Percentiles rank a stretch among this genome's conserved stretches.
Conservation (phyloP, 92 coral and sea anemone genomes). For the Porites lobata region DNA sequence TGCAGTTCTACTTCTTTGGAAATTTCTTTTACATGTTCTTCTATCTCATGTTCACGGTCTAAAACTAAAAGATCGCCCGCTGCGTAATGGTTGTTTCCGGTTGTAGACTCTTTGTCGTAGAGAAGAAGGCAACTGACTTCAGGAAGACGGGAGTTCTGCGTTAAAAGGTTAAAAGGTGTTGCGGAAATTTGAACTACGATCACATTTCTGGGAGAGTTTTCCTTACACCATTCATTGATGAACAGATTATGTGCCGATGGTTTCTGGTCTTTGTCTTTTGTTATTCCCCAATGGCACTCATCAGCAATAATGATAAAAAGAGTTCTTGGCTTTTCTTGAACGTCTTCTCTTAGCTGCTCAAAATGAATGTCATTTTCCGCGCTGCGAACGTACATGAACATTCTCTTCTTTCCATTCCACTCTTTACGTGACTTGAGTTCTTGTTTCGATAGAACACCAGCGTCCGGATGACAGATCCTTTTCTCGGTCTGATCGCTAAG, state of each 20-base stretch:
- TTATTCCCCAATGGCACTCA: conserved; percentile 72
- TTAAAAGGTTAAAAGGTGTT: conserved; percentile 60
- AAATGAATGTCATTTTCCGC: conserved; percentile 34
- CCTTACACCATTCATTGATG: conserved; percentile 61
- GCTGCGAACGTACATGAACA: conserved; percentile 62
- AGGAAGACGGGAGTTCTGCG: conserved; percentile 60
- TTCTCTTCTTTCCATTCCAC: conserved; percentile 3
- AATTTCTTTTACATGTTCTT: neutral
- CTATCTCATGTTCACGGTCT: neutral
- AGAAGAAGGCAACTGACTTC: conserved; percentile 9
- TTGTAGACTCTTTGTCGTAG: neutral
- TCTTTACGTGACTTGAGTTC: conserved; percentile 22
- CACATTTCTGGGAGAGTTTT: conserved; percentile 47
- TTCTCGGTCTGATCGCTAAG: conserved; percentile 70
- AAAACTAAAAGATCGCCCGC: conserved; percentile 26
- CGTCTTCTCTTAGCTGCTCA: conserved; percentile 18
- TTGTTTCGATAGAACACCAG: conserved; percentile 52
- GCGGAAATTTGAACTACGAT: conserved; percentile 60
- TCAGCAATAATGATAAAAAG: conserved; percentile 61
- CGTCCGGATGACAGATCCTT: conserved; percentile 57
- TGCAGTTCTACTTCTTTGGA: conserved; percentile 48
- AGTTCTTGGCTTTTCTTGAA: conserved; percentile 40
- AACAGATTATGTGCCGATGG: conserved; percentile 59
- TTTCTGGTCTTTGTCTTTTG: conserved; percentile 41
- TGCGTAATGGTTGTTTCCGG: neutral